These are phyloP conservation scores for Latheticus oryzae DNA, from an alignment of 2,888 invertebrate species.

Conservation along the genomic window DNA sequence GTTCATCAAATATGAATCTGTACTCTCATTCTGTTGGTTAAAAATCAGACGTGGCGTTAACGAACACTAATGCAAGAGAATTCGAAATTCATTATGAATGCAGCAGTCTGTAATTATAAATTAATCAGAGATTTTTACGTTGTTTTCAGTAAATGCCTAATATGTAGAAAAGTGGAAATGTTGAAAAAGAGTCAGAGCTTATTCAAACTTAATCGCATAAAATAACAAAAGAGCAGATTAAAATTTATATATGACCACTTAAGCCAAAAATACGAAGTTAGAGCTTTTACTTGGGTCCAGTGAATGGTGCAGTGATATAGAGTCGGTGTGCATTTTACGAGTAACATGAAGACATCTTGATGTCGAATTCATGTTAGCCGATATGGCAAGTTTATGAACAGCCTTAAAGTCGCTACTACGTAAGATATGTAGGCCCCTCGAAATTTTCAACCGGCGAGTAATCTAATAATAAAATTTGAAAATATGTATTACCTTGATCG, in stretches of 20 bases:
- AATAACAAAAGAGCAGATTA: constrained; percentile 6
- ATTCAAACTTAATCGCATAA: not conserved
- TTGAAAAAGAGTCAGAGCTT: not conserved
- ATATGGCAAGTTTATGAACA: constrained; percentile 34
- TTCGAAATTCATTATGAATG: not conserved
- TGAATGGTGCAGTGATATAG: constrained; percentile 23
- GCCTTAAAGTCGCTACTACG: constrained; percentile 28
- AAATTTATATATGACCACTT: constrained; percentile 7
- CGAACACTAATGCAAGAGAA: constrained; percentile 4
- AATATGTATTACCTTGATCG: constrained; percentile 34
- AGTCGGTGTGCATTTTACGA: constrained; percentile 30
- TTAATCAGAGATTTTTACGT: constrained; percentile 7
- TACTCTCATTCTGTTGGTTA: not conserved
- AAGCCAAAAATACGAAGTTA: not conserved
- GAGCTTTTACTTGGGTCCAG: not conserved
- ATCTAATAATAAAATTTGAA: constrained; percentile 40
- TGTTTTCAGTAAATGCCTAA: constrained; percentile 3
- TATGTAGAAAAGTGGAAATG: not conserved
- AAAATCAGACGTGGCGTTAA: constrained; percentile 8
- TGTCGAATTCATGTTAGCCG: constrained; percentile 34
- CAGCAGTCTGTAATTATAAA: constrained; percentile 7
- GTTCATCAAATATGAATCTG: constrained; percentile 14
- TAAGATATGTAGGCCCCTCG: constrained; percentile 25
- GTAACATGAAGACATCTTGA: constrained; percentile 28
- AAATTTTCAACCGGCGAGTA: constrained; percentile 27